phyloP scores from a whole-genome alignment of 2,797 vertebrate species.

The Notoglanidium macrostoma region DNA sequence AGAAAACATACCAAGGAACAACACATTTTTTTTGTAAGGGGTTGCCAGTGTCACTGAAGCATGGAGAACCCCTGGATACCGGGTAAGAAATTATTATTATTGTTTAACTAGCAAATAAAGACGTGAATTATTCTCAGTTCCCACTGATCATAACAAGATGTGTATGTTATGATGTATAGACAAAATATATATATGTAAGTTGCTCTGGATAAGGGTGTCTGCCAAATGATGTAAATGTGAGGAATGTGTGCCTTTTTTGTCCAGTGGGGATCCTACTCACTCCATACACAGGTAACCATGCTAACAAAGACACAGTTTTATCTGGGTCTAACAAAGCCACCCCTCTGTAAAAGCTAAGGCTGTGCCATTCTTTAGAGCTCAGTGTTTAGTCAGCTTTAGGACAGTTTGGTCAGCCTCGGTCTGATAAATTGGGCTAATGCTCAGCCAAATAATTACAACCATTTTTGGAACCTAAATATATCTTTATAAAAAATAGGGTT shows the following conservation, averaged over 20 bases:
- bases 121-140: background rate
- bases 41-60: background rate
- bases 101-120: background rate
- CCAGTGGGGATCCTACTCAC: background rate
- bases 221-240: too few species aligned
- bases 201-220: too few species aligned
- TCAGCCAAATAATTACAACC: background rate
- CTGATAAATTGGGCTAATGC: background rate
- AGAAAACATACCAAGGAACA: background rate
- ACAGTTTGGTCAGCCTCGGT: background rate
- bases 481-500: background rate
- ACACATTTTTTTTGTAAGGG: background rate
- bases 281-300: background rate
- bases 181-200: too few species aligned
- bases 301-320: background rate
- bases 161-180: background rate
- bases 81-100: background rate
- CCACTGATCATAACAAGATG: background rate
- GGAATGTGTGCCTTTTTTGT: background rate
- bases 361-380: background rate
- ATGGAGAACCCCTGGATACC: background rate
- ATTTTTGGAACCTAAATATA: background rate
- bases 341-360: background rate
- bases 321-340: background rate
- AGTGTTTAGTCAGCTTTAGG: background rate